These are phyloP conservation scores for Diglossa cyanea DNA, from an alignment of 2,797 vertebrate species.

Conservation along the genomic window DNA sequence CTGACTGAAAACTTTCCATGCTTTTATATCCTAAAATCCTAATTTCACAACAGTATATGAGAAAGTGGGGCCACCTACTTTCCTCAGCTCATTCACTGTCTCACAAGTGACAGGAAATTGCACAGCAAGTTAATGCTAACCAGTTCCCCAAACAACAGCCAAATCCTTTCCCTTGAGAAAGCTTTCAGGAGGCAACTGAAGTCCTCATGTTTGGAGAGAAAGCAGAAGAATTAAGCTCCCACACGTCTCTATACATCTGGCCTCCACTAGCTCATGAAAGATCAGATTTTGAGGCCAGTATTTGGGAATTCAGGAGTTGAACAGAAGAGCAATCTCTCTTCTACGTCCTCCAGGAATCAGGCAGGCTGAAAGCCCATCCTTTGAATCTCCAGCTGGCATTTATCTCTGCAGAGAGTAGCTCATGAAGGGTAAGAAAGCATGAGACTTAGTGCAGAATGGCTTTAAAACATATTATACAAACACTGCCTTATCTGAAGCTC, in stretches of 20 bases:
- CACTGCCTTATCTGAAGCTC: constrained; percentile 3
- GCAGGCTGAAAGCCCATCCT: not conserved
- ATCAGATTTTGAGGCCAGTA: not conserved
- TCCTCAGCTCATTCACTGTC: not conserved
- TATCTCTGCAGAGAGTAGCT: not conserved
- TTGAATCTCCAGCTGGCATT: constrained; percentile 8
- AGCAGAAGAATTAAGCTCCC: constrained; percentile 20
- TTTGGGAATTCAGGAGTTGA: not conserved
- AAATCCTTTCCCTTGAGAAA: constrained; percentile 1
- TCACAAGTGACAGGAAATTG: constrained; percentile 47
- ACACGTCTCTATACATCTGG: not conserved
- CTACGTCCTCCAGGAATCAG: not conserved
- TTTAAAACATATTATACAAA: constrained; percentile 8
- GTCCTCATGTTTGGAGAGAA: not conserved
- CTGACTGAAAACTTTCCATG: not conserved
- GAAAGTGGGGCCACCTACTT: constrained; percentile 12
- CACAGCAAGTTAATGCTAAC: constrained; percentile 11
- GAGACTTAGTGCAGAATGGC: not conserved
- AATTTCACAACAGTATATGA: not conserved
- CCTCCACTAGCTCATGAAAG: not conserved
- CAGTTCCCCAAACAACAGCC: constrained; percentile 18
- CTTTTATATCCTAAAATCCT: not conserved
- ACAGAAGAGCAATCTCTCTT: not conserved
- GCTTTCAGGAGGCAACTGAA: not conserved
- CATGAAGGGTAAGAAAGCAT: not conserved